Conservation (phyloP, 2,888 invertebrate genomes). For the Mylabris sibirica region DNA sequence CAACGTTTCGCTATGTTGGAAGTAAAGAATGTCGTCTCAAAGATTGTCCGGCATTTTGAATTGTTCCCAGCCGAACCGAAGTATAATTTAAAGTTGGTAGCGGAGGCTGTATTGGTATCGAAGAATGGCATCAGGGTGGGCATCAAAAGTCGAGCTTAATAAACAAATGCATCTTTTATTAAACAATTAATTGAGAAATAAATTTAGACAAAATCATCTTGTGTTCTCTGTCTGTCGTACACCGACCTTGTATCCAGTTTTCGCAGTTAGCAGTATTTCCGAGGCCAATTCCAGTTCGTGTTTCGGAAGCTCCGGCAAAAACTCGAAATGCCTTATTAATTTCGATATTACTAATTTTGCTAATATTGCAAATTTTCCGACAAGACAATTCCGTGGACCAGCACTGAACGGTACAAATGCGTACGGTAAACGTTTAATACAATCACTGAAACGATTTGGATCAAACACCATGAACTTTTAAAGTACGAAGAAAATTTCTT, state of each 20-base stretch:
- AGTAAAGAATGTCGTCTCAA: constrained; percentile 63
- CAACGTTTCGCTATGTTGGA: constrained; percentile 64
- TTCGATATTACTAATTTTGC: background rate
- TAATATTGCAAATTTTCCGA: constrained; percentile 6
- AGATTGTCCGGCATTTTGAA: constrained; percentile 62
- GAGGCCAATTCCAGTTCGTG: background rate
- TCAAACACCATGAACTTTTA: too few species aligned
- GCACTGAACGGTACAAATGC: constrained; percentile 13
- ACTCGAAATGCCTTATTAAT: constrained; percentile 5
- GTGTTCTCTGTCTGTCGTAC: background rate
- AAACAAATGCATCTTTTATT: too few species aligned
- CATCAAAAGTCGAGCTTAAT: constrained; percentile 1
- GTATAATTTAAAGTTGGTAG: constrained; percentile 19
- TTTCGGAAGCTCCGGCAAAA: constrained; percentile 19
- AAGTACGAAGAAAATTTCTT: too few species aligned
- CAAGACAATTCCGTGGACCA: constrained; percentile 5
- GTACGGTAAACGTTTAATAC: constrained; percentile 13
- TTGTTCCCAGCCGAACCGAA: constrained; percentile 29
- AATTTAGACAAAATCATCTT: constrained; percentile 16
- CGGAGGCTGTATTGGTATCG: constrained; percentile 17
- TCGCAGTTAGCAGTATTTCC: background rate
- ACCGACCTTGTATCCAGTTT: background rate
- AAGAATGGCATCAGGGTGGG: constrained; percentile 15
- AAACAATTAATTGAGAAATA: too few species aligned
- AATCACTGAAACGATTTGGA: too few species aligned